Conservation (phyloP, 30 jellyfish, hydroid and myxozoan species). For the Hydractinia echinata region DNA sequence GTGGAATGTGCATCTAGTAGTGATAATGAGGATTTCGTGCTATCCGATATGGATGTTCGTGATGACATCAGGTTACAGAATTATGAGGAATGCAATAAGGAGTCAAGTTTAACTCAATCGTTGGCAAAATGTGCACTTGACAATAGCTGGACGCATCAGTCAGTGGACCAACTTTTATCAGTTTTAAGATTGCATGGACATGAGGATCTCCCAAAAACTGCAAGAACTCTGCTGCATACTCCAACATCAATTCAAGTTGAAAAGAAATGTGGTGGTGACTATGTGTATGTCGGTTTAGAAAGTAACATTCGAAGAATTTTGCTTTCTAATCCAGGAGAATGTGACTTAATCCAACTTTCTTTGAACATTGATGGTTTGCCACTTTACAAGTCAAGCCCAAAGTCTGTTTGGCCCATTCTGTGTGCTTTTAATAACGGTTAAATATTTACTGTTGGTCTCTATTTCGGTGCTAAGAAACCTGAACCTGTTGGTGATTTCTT, state of each 20-base stretch:
- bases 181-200: constrained; percentile 34
- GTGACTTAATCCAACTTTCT: constrained; percentile 14
- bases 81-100: neutral
- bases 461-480: constrained; percentile 50
- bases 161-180: constrained; percentile 25
- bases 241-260: neutral
- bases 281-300: constrained; percentile 36
- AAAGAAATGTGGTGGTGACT: constrained; percentile 43
- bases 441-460: constrained; percentile 41
- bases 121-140: constrained; percentile 31
- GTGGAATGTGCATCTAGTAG: too few species aligned
- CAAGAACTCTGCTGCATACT: constrained; percentile 40
- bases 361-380: constrained; percentile 49
- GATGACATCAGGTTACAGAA: too few species aligned
- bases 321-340: neutral
- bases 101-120: neutral
- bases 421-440: constrained; percentile 26
- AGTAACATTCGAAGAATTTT: constrained; percentile 8
- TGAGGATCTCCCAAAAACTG: constrained; percentile 40
- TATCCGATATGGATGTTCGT: neutral
- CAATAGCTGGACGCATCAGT: constrained; percentile 30
- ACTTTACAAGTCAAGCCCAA: constrained; percentile 25
- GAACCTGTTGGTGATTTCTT: constrained; percentile 33
- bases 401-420: constrained; percentile 37
- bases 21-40: neutral